Base-by-base conservation (phyloP, 1,140 invertebrate genomes). In the Ephestia elutella region DNA sequence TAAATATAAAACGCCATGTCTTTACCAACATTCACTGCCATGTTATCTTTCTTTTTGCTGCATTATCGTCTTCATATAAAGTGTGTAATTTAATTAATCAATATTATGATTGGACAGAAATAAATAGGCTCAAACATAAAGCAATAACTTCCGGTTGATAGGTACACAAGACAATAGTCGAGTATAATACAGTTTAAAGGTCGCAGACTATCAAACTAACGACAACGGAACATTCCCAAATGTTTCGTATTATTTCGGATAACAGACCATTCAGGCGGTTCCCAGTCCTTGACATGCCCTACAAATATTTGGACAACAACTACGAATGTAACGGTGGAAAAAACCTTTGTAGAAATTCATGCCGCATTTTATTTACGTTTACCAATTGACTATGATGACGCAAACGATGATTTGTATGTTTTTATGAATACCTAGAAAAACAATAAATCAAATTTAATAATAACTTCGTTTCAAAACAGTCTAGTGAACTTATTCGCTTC, bases 231-330 rank as follows among this genome's bases (percentile, higher is more conserved):
- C 32, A 35, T 35, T 11, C 32, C 9, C 13, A 2, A 35, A 35
- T 4, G 32, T 9, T 35, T 35, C 32, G 9, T 5, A 9, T 11
- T 13, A 35, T 35, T 35, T 35, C 32, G 32, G 9, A 35, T 9
- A 35, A 35, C 13, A 35, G 9, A 35, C 2, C 32, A 35, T 35
- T 35, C 32, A 35, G 9, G 9, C 32, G 20, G 17, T 50, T 50
- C 49, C 49, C 49, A 17, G 18, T 15, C 13, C 53, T 55, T 55
- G 54, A 50, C 50, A 59, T 54, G 53, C 25, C 20, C 53, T 15
- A 17, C 58, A 60, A 56, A 60, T 60, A 56, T 60, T 60, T 60
- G 59, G 44, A 19, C 53, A 50, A 54, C 49, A 50, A 9, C 18
- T 50, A 50, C 49, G 8, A 50, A 50, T 25, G 10, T 10, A 50